Evolutionary conservation across 2,113 vertebrate genomes (phyloP).

Genomic region (Collichthys lucidus): DNA sequence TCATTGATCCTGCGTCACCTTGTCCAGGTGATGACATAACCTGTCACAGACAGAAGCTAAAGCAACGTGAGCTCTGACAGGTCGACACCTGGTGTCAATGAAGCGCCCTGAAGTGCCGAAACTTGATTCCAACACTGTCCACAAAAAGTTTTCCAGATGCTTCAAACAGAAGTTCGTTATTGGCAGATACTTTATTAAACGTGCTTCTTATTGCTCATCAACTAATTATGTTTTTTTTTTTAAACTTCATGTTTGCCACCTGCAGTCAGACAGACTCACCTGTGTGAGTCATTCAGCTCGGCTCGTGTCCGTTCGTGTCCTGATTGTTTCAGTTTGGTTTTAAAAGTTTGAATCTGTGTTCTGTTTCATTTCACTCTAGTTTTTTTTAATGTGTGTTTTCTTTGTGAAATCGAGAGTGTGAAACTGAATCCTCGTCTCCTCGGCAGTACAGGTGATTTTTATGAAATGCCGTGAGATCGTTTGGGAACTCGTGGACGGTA

Average conservation of each 20-base stretch:
- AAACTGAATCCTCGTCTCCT: neutral
- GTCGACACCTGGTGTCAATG: no score
- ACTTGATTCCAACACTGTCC: no score
- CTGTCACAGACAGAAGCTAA: no score
- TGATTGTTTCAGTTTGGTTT: neutral
- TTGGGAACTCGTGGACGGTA: slow-evolving; percentile 1
- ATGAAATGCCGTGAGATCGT: neutral
- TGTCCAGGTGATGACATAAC: no score
- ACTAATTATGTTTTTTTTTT: no score
- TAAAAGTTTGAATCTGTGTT: neutral
- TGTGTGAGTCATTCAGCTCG: neutral
- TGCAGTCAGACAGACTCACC: neutral
- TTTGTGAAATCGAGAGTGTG: neutral
- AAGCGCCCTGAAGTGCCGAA: no score
- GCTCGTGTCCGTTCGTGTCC: neutral
- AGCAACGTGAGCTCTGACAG: no score
- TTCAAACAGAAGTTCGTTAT: no score
- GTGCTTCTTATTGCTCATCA: no score
- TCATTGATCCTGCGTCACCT: no score
- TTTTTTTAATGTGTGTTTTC: neutral
- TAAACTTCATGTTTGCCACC: neutral
- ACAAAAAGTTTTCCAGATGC: no score
- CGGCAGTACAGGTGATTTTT: neutral
- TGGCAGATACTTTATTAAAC: no score
- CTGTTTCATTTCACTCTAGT: neutral